Percentiles rank a stretch among this genome's conserved stretches.
phyloP scores from a whole-genome alignment of 2,797 vertebrate genomes.

The Thripadectes ignobilis region DNA sequence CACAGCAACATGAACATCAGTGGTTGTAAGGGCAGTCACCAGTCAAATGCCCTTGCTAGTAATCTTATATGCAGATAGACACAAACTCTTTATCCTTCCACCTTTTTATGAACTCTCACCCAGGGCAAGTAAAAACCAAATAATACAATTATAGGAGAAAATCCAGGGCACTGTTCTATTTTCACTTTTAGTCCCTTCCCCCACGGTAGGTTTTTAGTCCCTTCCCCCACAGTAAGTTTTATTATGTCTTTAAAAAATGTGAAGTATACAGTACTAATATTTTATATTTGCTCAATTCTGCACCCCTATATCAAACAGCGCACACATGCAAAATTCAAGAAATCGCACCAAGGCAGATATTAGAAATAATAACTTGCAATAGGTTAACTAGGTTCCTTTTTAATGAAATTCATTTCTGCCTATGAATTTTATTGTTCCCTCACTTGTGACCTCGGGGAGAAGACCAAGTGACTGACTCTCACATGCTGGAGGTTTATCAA shows the following conservation, averaged over 20 bases:
- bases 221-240: not conserved
- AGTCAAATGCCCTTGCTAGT: not conserved
- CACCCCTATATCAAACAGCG: not conserved
- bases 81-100: not conserved
- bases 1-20: not conserved
- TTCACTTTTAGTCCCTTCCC: not conserved
- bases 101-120: not conserved
- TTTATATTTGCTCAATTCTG: not conserved
- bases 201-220: not conserved
- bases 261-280: not conserved
- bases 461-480: conserved; percentile 28
- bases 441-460: conserved; percentile 35
- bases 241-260: not conserved
- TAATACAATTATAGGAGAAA: not conserved
- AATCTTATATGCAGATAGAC: not conserved
- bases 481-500: conserved; percentile 36
- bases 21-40: not conserved
- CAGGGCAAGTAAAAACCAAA: not conserved
- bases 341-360: not conserved
- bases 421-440: conserved; percentile 26
- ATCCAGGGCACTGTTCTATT: not conserved
- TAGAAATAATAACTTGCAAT: conserved; percentile 34
- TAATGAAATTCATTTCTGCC: conserved; percentile 41
- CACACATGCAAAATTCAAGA: conserved; percentile 2
- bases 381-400: conserved; percentile 35